These are phyloP conservation scores for Cladopsammia gracilis DNA, from an alignment of 64 coral and sea anemone species.

Conservation along the genomic window DNA sequence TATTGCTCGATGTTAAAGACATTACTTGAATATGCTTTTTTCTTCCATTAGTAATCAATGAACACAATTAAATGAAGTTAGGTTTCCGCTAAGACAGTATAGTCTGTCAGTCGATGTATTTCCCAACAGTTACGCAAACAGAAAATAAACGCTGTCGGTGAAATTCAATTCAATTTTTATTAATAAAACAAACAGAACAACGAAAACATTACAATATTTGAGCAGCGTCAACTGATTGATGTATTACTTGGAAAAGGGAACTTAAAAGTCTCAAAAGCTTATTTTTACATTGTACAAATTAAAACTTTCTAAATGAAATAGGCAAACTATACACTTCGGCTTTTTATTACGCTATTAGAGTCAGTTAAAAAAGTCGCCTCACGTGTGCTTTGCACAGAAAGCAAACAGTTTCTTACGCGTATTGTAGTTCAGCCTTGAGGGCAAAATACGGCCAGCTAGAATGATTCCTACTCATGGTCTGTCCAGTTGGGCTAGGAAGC, in stretches of 20 bases:
- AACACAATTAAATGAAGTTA: no score
- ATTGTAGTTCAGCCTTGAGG: constrained; percentile 25
- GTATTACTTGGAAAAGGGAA: neutral
- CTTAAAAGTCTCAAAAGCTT: neutral
- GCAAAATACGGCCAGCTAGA: constrained; percentile 35
- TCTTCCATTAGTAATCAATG: no score
- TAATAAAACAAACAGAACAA: constrained; percentile 29
- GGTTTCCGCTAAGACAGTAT: no score
- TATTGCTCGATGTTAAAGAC: no score
- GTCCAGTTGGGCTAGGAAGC: neutral
- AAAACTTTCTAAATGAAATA: neutral
- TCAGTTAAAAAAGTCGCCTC: neutral
- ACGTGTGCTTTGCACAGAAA: neutral
- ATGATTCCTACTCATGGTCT: neutral
- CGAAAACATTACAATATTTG: constrained; percentile 11
- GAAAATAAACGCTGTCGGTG: neutral
- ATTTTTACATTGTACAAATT: neutral
- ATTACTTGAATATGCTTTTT: no score
- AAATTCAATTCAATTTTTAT: constrained; percentile 44
- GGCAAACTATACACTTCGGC: neutral
- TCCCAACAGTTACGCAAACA: constrained; percentile 22
- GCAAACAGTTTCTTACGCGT: neutral
- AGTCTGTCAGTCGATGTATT: neutral
- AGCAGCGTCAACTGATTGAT: neutral
- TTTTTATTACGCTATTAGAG: neutral